Evolutionary conservation across 2,797 vertebrate genomes (phyloP), one percentile per base, ranked within the genome.

Genomic region (Caiman crocodilus): DNA sequence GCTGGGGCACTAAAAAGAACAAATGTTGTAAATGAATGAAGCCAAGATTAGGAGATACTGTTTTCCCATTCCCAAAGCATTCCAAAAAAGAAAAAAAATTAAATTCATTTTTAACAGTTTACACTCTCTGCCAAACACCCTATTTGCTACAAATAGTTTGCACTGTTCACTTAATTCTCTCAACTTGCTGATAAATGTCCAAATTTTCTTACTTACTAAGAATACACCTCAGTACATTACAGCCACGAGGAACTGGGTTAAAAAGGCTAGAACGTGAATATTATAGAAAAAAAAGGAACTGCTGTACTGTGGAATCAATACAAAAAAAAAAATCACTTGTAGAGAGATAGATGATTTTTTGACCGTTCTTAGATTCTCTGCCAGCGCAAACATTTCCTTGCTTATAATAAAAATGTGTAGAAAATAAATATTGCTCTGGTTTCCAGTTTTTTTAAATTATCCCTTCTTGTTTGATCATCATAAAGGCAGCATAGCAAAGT

Each of bases 111-210:
- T 56, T 85, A 25, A 86, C 26, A 84, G 59, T 12, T 23, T 75
- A 87, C 42, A 50, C 42, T 10, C 42, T 50, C 42, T 10, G 8
- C 25, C 63, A 69, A 61, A 20, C 7, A 74, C 76, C 18, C 84
- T 80, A 57, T 83, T 83, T 65, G 30, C 76, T 84, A 74, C 82
- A 92, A 94, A 88, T 93, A 95, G 83, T 94, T 50, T 92, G 82
- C 65, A 61, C 42, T 93, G n/a, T 18, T 30, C 76, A 88, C 26
- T 87, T 20, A 5, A 76, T 96, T 94, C 90, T 92, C 94, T 95
- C 84, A 65, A 87, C n/a, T 60, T 79, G 13, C 9, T 88, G 65
- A 67, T 85, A 89, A 35, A 81, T 17, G 35, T 32, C 84, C 61
- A 6, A 76, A 30, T 79, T 89, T 84, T 83, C 61, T 50, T 50